Percentiles rank a stretch among this genome's conserved stretches.
Conservation (phyloP, 2,113 vertebrate species). For the Propithecus coquereli region DNA sequence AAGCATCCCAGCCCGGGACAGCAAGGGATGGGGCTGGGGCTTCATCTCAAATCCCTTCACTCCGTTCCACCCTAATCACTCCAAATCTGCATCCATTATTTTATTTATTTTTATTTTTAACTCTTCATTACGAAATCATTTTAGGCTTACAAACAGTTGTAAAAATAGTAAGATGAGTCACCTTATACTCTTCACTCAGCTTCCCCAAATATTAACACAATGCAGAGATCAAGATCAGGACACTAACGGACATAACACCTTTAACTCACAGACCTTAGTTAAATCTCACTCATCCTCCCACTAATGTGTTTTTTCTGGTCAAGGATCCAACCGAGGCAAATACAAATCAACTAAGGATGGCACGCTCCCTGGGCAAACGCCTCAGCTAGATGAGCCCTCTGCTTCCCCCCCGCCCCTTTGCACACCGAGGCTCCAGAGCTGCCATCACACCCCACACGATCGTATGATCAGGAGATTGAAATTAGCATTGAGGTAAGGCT, state of each 20-base stretch:
- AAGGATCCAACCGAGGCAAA: not conserved
- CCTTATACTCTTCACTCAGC: not conserved
- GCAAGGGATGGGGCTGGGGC: too few relatives aligned
- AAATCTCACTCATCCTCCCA: not conserved
- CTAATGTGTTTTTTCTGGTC: not conserved
- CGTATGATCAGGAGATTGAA: not conserved
- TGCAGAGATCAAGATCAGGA: not conserved
- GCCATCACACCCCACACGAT: accelerated
- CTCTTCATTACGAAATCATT: not conserved
- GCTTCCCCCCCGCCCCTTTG: not conserved
- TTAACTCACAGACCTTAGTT: not conserved
- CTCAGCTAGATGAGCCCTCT: not conserved
- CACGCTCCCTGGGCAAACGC: not conserved
- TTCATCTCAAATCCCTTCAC: not conserved
- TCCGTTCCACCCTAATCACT: not conserved
- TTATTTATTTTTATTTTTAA: not conserved
- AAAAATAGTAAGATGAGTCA: not conserved
- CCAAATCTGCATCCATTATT: not conserved
- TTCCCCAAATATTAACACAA: not conserved
- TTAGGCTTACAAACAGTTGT: not conserved
- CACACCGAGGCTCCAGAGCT: not conserved
- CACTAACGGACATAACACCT: not conserved
- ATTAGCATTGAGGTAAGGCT: not conserved
- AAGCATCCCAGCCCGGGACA: not conserved
- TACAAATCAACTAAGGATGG: not conserved